phyloP scores from a whole-genome alignment of 2,113 vertebrate species.

The Trematocara macrostoma region DNA sequence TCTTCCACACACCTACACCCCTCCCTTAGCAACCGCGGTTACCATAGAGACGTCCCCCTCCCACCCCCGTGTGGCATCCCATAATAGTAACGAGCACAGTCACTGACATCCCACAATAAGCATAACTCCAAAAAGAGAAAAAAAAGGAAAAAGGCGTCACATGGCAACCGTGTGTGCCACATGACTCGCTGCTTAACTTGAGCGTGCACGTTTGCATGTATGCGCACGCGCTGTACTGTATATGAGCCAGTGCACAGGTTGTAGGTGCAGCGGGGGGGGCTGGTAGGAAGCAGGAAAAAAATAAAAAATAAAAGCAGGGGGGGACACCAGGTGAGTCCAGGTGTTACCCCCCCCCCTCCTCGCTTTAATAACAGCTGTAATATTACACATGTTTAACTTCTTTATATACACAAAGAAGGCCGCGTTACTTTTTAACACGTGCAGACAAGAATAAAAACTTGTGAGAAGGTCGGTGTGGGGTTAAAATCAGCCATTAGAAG shows the following conservation, averaged over 20 bases:
- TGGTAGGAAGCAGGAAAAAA: accelerated
- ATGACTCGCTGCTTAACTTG: background rate
- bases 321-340: background rate
- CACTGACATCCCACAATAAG: background rate
- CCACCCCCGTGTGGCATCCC: background rate
- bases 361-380: background rate
- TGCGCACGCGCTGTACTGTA: background rate
- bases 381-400: background rate
- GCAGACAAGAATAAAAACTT: background rate
- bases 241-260: background rate
- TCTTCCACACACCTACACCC: background rate
- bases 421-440: background rate
- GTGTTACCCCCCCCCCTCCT: background rate
- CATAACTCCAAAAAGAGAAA: background rate
- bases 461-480: background rate
- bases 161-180: background rate
- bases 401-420: background rate
- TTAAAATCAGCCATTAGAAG: background rate
- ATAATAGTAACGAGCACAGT: background rate
- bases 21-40: background rate
- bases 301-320: background rate
- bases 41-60: background rate
- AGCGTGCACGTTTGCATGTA: background rate
- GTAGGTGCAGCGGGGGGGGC: background rate
- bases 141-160: background rate